These are phyloP conservation scores for Silvanus unidentatus DNA, from an alignment of 2,888 invertebrate species.

Conservation along the genomic window DNA sequence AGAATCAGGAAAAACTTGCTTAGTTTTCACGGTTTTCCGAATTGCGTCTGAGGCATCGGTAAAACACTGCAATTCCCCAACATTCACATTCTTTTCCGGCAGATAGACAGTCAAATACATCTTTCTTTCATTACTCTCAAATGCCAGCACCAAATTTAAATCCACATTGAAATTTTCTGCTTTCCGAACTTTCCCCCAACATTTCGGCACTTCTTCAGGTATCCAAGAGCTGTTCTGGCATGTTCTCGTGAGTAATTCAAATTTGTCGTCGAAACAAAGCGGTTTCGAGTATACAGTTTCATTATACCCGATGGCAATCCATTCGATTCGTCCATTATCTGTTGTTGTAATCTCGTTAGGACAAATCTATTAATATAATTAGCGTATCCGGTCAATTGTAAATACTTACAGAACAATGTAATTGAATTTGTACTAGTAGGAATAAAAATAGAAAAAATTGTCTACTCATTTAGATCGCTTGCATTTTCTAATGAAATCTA, in stretches of 20 bases:
- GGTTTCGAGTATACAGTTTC: constrained; percentile 34
- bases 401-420: too few species aligned
- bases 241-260: constrained; percentile 27
- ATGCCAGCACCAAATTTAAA: constrained; percentile 29
- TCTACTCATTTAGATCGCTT: too few species aligned
- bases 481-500: too few species aligned
- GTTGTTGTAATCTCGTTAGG: constrained; percentile 12
- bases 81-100: constrained; percentile 51
- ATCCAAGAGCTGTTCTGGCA: constrained; percentile 35
- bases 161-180: too few species aligned
- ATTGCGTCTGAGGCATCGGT: constrained; percentile 53
- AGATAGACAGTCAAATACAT: constrained; percentile 50
- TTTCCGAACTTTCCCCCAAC: constrained; percentile 12
- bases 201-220: constrained; percentile 25
- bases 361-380: too few species aligned
- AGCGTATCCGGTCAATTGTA: too few species aligned
- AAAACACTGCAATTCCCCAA: constrained; percentile 54
- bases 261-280: constrained; percentile 32
- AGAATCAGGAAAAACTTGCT: constrained; percentile 8
- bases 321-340: constrained; percentile 5
- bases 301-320: constrained; percentile 11
- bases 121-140: constrained; percentile 21
- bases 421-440: too few species aligned
- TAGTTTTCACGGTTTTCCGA: constrained; percentile 41
- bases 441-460: too few species aligned